Evolutionary conservation across 2,113 vertebrate genomes (phyloP).

Genomic region (Cynoglossus semilaevis): DNA sequence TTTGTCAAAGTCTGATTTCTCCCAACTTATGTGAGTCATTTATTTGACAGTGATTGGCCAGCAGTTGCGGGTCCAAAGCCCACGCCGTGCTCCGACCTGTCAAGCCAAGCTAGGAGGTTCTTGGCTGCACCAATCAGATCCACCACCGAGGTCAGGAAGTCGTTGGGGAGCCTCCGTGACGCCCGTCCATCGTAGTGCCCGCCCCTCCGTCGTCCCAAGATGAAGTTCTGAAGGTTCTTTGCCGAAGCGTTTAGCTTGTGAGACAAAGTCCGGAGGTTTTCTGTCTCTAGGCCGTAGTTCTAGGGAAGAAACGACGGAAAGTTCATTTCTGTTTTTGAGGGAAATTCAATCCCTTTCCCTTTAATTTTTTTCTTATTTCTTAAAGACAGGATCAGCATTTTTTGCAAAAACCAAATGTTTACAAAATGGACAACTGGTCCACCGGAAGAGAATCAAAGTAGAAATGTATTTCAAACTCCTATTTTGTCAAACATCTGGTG

Average conservation of each 20-base stretch:
- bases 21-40: background rate
- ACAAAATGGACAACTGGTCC: too few species aligned
- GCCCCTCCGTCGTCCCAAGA: conserved; percentile 85
- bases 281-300: conserved; percentile 89
- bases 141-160: conserved; percentile 88
- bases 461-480: too few species aligned
- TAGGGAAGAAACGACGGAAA: conserved; percentile 56
- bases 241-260: conserved; percentile 89
- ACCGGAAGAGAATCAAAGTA: too few species aligned
- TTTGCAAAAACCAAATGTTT: too few species aligned
- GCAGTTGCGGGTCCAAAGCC: background rate
- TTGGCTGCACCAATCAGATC: conserved; percentile 91
- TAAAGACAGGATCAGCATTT: too few species aligned
- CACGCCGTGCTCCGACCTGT: conserved; percentile 77
- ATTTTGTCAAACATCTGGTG: too few species aligned
- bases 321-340: conserved; percentile 9
- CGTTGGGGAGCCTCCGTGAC: conserved; percentile 84
- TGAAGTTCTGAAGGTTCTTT: conserved; percentile 93
- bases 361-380: too few species aligned
- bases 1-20: background rate
- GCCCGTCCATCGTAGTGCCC: conserved; percentile 86
- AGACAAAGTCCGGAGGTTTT: conserved; percentile 88
- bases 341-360: too few species aligned
- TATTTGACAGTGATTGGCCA: background rate
- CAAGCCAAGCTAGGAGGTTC: conserved; percentile 89